Evolutionary conservation across 2,888 invertebrate genomes (phyloP), one percentile per base, ranked within the genome.

Genomic region (Lathronympha strigana): DNA sequence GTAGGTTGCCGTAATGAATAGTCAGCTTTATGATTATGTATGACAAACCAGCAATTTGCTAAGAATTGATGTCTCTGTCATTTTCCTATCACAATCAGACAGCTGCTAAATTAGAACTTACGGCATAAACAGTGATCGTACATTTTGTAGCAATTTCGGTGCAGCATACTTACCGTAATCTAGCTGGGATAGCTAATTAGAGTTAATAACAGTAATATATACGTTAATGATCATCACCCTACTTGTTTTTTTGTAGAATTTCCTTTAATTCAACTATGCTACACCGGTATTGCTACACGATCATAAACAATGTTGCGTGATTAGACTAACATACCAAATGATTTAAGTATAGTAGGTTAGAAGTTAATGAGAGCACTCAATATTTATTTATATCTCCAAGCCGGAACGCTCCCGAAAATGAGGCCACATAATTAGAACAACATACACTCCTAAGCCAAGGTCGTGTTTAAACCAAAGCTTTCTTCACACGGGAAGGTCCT

Each of bases 401-500:
- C 36, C 36, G 28, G 51, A 61, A 58, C 68, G 61, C 62, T 57
- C 50, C 51, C 57, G 25, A 55, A 50, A 50, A 50, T 31, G 53
- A 43, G 47, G 58, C 31, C 54, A 62, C 61, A 61, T 60, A 64
- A 60, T 60, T 53, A 64, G 51, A 47, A 28, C 50, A 33, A 50
- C 58, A 58, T 23, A 58, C 28, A 49, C 19, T 54, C 40, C 66
- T 64, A 60, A 64, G 51, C 53, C 63, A 64, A 64, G 64, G 64
- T 53, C 64, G 43, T 45, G 55, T 49, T 54, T 40, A 54, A 63
- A 60, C 49, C 58, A 64, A 67, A 50, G 60, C 58, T 67, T 64
- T 67, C 73, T 72, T 73, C 74, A 72, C 71, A 73, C 63, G 68
- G 84, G 80, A 87, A 84, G 82, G 85, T 90, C 90, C 90, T 90